Evolutionary conservation across 2,888 invertebrate genomes (phyloP), one percentile per base, ranked within the genome.

Genomic region (Stenotaenia linearis): DNA sequence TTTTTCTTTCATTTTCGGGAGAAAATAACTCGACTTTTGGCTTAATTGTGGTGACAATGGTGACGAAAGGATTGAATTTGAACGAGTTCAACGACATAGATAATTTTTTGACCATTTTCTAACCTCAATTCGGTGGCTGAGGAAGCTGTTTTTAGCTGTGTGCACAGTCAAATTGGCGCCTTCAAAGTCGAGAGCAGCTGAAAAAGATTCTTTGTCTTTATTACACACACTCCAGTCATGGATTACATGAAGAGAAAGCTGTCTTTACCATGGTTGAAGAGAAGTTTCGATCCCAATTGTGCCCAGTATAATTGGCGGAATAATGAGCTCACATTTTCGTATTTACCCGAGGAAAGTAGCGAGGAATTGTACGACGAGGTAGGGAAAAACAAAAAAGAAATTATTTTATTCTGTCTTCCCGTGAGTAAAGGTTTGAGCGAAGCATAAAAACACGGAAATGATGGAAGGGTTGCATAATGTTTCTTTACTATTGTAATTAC

Each of bases 221-320:
- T 10, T 69, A 28, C 69, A 69, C 69, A 28, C 69, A 69, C 28
- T 69, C 69, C 15, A 69, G 69, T 28, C 28, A 78, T 78, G 78
- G 78, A 78, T 35, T 78, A 61, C 61, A 61, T 78, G 61, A 50
- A 92, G 81, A 90, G 95, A 84, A 95, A 95, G 88, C 95, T 95
- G 84, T 95, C 94, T 79, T 88, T 95, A 85, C 95, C 95, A 82
- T 95, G 95, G 95, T 28, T 75, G 76, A 75, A 35, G 37, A 37
- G 18, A 15, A 21, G 15, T 35, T 75, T 30, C 32, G 37, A 32
- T 37, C 76, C 76, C 2, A 75, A 37, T 37, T 37, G 37, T 75
- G 69, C 69, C 0, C 69, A 69, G 28, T 25, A 69, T 23, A 69
- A 69, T 28, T 25, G 69, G 69, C 23, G 69, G 28, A 23, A 61